Base-by-base conservation (phyloP, 23 tunicate species). In the Trididemnum clinides region DNA sequence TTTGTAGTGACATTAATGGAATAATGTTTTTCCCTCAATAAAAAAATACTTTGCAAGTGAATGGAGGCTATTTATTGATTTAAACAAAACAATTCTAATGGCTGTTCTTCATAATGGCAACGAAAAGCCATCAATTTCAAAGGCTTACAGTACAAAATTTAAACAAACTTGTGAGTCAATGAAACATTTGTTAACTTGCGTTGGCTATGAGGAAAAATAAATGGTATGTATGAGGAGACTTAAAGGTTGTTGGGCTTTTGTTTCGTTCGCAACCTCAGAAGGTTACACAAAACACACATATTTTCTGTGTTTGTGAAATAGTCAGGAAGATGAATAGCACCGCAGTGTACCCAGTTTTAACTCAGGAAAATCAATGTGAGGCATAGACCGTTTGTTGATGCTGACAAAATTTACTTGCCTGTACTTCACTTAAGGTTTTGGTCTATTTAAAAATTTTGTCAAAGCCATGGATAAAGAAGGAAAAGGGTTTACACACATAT, bases 221-320 rank as follows among this genome's bases (percentile, higher is more conserved):
- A 20, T 80, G 72, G 72, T 6, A 54, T 5, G 33, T 80, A 77
- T 77, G 82, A 21, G 63, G 64, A 26, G 82, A 77, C 35, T 0
- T 77, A 18, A 77, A 77, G 44, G 84, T 80, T 80, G 71, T 80
- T n/a, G 37, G 62, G 19, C 71, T 80, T 19, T n/a, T 80, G 30
- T 27, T 80, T 6, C 39, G 71, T 10, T 57, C 27, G 58, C 81
- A 74, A 30, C n/a, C n/a, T n/a, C n/a, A n/a, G n/a, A n/a, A n/a
- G n/a, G n/a, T n/a, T 44, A 44, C 54, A 44, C 54, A 7, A 44
- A 44, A 15, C 15, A 44, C 54, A 44, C 10, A 44, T 44, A 15
- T 44, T 44, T 44, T 15, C 54, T 44, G 54, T 44, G 54, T 44
- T 44, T 44, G 54, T 15, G 54, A 15, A 15, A 44, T 15, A 44